Conservation (phyloP, 2,113 vertebrate species). For the Sylvia atricapilla region DNA sequence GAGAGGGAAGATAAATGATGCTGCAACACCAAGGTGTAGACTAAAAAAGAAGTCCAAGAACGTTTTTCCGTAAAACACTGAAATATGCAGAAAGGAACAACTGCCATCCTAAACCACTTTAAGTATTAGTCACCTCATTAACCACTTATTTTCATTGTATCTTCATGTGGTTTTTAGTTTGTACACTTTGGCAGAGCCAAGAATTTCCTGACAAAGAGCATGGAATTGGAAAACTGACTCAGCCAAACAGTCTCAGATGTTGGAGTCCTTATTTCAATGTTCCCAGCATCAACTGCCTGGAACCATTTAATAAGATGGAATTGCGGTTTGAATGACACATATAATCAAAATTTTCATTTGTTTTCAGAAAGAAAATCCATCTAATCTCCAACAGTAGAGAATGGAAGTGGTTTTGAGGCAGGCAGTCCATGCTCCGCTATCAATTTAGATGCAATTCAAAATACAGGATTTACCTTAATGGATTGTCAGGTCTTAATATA, state of each 20-base stretch:
- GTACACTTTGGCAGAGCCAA: background rate
- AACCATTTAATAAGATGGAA: constrained; percentile 44
- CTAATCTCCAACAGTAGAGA: constrained; percentile 21
- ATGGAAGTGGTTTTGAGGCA: constrained; percentile 22
- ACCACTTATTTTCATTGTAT: background rate
- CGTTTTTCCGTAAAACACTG: background rate
- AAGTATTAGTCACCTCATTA: background rate
- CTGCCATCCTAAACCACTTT: background rate
- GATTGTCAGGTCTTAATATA: constrained; percentile 9
- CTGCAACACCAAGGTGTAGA: background rate
- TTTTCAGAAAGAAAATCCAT: constrained; percentile 23
- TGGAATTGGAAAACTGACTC: background rate
- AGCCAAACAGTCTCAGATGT: constrained; percentile 13
- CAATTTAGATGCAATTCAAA: constrained; percentile 28
- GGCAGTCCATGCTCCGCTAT: background rate
- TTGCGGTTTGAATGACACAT: constrained; percentile 36
- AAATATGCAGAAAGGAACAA: background rate
- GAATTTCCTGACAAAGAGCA: background rate
- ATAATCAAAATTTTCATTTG: constrained; percentile 53
- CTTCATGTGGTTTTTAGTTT: background rate
- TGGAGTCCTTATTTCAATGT: background rate
- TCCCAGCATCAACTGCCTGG: constrained; percentile 34
- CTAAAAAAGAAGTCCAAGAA: background rate
- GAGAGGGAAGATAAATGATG: background rate
- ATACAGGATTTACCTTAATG: constrained; percentile 44